Evolutionary conservation across 2,113 vertebrate genomes (phyloP), one percentile per base, ranked within the genome.

Genomic region (Rhinoptilus africanus): DNA sequence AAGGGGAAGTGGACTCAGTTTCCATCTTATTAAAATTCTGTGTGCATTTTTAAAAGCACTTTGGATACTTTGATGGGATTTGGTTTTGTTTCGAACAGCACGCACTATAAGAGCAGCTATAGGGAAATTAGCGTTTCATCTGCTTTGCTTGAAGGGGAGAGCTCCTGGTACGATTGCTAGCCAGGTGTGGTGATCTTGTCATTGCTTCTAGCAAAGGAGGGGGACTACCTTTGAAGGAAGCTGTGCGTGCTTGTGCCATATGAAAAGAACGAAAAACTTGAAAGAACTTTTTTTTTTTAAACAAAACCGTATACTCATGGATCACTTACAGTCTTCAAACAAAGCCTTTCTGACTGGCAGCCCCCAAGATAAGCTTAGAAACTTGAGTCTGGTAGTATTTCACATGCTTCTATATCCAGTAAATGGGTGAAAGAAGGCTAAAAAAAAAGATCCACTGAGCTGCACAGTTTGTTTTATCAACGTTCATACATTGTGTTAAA

Each of bases 251-350:
- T 66, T 5, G 8, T 71, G 72, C 84, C 17, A 1, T 80, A 92
- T 88, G 91, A 87, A 94, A 92, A 97, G 91, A 95, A 93, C 95
- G 85, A 84, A 96, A 79, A 86, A 89, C 89, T 96, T 92, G 56
- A 92, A 94, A 95, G 83, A 83, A 27, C 32, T 75, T 64, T 60
- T 78, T 92, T 69, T 88, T 59, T 50, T 18, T 34, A 63, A 78
- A 95, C 88, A 95, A 96, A 97, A 77, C 74, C 11, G 12, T 93
- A 83, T 96, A 63, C 74, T 57, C 22, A 37, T 23, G 26, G 95
- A 97, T 96, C 91, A 83, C 84, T 97, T 96, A 85, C 89, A 94
- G 91, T 80, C 93, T 96, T 97, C 96, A 96, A 95, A 97, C 92
- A 94, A 97, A 97, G 89, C 88, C 79, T 91, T 92, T 35, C 39